These are phyloP conservation scores for Geophilus truncorum DNA, from an alignment of 2,888 invertebrate species.

Conservation along the genomic window DNA sequence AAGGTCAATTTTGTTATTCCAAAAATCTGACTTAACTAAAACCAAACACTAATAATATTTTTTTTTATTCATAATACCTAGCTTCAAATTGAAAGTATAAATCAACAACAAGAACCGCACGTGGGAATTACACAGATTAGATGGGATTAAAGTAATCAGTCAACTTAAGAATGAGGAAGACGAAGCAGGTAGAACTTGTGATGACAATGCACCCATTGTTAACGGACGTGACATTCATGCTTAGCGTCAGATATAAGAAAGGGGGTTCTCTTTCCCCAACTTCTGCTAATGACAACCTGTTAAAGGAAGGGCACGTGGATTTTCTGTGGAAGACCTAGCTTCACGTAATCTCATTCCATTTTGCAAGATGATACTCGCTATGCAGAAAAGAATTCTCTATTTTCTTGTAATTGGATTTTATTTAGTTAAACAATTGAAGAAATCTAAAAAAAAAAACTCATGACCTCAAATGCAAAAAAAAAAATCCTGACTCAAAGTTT, in stretches of 20 bases:
- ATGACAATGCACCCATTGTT: not conserved
- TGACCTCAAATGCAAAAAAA: not conserved
- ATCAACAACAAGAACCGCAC: no score
- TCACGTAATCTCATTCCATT: no score
- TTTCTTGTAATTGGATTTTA: not conserved
- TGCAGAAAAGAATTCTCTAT: not conserved
- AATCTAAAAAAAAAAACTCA: not conserved
- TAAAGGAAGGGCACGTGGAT: not conserved
- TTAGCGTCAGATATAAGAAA: not conserved
- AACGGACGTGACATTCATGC: conserved; percentile 6
- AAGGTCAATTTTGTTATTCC: no score
- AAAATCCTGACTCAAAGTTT: not conserved
- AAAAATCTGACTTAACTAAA: no score
- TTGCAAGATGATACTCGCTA: not conserved
- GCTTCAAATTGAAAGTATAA: no score
- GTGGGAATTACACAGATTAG: not conserved
- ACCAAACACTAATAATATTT: no score
- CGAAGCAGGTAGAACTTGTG: not conserved
- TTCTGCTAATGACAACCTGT: not conserved
- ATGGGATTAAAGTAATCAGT: conserved; percentile 4
- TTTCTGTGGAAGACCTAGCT: no score
- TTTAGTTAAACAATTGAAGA: not conserved
- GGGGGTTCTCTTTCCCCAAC: not conserved
- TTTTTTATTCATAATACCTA: no score
- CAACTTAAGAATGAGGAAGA: not conserved